These are phyloP conservation scores for Sepiola atlantica DNA, from an alignment of 2,888 invertebrate species.

Conservation along the genomic window DNA sequence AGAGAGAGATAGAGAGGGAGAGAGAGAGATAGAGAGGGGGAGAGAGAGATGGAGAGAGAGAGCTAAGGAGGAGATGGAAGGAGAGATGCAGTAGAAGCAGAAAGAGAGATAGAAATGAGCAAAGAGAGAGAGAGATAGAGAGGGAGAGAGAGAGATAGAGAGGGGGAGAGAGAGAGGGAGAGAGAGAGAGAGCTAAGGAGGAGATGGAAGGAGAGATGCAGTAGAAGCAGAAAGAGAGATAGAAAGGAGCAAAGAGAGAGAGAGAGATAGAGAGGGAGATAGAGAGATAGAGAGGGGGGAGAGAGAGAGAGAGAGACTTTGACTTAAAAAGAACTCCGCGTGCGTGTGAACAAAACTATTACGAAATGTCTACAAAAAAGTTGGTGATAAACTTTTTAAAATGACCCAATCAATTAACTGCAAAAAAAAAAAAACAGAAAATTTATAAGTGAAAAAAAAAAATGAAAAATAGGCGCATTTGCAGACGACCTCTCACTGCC, in stretches of 20 bases:
- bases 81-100: too few relatives aligned
- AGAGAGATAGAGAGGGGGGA: neutral
- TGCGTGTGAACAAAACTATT: neutral
- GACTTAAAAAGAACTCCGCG: too few relatives aligned
- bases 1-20: neutral
- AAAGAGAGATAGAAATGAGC: too few relatives aligned
- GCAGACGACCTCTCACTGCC: neutral
- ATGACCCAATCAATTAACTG: neutral
- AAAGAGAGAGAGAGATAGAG: neutral
- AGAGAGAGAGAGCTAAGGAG: too few relatives aligned
- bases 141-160: neutral
- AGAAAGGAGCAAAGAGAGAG: neutral
- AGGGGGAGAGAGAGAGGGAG: too few relatives aligned
- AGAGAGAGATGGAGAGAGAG: too few relatives aligned
- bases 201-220: too few relatives aligned
- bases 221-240: too few relatives aligned
- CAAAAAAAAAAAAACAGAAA: neutral
- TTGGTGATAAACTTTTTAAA: neutral
- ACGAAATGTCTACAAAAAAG: neutral
- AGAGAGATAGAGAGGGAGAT: neutral
- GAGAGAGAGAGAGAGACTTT: too few relatives aligned
- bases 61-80: too few relatives aligned
- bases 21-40: neutral
- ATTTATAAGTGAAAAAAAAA: too few relatives aligned
- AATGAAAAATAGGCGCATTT: neutral